Base-by-base conservation (phyloP, 2,888 invertebrate species). In the Thysanoteuthis rhombus region DNA sequence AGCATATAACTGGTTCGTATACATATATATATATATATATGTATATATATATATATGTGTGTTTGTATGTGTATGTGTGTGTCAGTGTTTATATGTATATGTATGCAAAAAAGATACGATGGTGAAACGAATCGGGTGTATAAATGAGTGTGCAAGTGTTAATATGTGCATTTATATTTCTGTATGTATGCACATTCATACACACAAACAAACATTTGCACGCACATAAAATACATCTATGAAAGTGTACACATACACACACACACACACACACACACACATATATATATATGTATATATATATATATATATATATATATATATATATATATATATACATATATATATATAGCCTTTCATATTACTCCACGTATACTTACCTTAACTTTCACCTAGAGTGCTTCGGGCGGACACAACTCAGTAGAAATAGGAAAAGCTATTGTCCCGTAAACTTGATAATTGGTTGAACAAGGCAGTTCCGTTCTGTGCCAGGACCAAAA, bases 401-500 rank as follows among this genome's bases (percentile, higher is more conserved):
- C 75, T 75, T 75, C 75, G n/a, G 75, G 75, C 75, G 36, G 16
- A 75, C 75, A 75, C n/a, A n/a, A 58, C 28, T 58, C 42, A 12
- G 75, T 75, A n/a, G 75, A 75, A 75, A 75, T 75, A 75, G 75
- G 75, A 75, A 75, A 75, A 75, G 75, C n/a, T n/a, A 75, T 75
- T 19, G 75, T 75, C 75, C 75, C 75, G 75, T 75, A 75, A 75
- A 75, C n/a, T 75, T 75, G 75, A n/a, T 75, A 75, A 75, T 75
- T 42, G 42, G 42, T 42, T 42, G 42, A 42, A 42, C 42, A 75
- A 75, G 75, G 75, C 19, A 75, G 75, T 75, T 75, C 75, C n/a
- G 75, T 75, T 75, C 75, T 75, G 75, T 12, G 75, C 12, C n/a
- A 75, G 16, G n/a, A 75, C 75, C n/a, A 75, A 75, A 75, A 42